These are phyloP conservation scores for Orbicella faveolata DNA, from an alignment of 64 coral and sea anemone species.

Conservation along the genomic window DNA sequence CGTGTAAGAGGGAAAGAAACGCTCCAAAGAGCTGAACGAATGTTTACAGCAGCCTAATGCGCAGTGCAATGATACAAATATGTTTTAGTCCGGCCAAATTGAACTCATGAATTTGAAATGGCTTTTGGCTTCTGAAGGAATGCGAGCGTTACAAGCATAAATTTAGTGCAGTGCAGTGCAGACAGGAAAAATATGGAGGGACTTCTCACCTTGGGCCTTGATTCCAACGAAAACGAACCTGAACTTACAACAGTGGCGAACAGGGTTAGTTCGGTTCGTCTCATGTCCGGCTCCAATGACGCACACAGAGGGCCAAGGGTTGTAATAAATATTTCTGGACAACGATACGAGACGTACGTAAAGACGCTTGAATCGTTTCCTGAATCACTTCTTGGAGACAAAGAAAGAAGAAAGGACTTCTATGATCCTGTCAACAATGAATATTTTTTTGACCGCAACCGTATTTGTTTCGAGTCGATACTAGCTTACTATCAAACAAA, in stretches of 20 bases:
- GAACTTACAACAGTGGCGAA: neutral
- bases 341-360: slow-evolving; percentile 88
- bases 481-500: slow-evolving; percentile 96
- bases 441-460: slow-evolving; percentile 94
- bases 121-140: slow-evolving; percentile 10
- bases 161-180: neutral
- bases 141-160: neutral
- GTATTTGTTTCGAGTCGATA: slow-evolving; percentile 96
- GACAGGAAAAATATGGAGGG: neutral
- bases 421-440: slow-evolving; percentile 83
- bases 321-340: slow-evolving; percentile 89
- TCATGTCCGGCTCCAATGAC: neutral
- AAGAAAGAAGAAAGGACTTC: slow-evolving; percentile 72
- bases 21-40: neutral
- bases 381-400: slow-evolving; percentile 77
- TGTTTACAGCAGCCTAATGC: neutral
- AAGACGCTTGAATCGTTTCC: slow-evolving; percentile 86
- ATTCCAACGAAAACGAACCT: neutral
- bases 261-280: neutral
- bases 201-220: neutral
- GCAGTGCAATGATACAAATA: neutral
- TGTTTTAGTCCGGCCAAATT: neutral
- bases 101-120: slow-evolving; percentile 25
- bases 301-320: slow-evolving; percentile 54
- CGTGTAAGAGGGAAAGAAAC: neutral